Conservation (phyloP, 2,113 vertebrate species). For the Ciconia maguari region DNA sequence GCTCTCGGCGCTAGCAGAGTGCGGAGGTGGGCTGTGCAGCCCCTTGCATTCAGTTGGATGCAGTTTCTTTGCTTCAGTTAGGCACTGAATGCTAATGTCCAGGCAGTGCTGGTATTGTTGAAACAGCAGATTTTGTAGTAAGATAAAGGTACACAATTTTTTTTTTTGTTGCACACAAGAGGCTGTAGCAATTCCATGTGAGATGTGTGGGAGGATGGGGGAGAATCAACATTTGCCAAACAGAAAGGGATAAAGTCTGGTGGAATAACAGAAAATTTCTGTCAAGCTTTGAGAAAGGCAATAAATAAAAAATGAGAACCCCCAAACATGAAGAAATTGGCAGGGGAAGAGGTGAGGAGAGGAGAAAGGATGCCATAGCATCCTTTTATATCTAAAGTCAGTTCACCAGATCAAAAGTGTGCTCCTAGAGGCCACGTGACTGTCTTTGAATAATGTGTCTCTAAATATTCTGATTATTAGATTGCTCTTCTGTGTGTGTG, state of each 20-base stretch:
- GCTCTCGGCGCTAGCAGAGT: rapidly evolving
- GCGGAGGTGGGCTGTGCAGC: neutral
- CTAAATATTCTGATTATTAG: neutral
- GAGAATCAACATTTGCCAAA: constrained; percentile 6
- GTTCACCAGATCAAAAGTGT: neutral
- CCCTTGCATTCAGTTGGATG: neutral
- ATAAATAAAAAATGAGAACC: neutral
- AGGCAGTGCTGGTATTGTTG: neutral
- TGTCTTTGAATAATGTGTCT: neutral
- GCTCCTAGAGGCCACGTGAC: neutral
- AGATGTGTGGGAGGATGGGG: neutral
- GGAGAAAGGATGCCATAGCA: neutral
- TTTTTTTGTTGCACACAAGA: neutral
- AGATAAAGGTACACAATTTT: neutral
- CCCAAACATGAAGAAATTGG: neutral
- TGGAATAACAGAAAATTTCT: constrained; percentile 11
- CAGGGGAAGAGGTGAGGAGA: neutral
- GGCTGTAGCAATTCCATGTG: neutral
- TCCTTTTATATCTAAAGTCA: neutral
- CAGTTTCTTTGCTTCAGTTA: neutral
- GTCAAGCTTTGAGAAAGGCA: neutral
- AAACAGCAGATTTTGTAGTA: neutral
- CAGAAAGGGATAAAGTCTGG: constrained; percentile 3
- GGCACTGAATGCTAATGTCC: neutral
- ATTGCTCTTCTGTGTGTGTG: neutral